Conservation (phyloP, 2,113 vertebrate genomes). For the Ptyas mucosa region DNA sequence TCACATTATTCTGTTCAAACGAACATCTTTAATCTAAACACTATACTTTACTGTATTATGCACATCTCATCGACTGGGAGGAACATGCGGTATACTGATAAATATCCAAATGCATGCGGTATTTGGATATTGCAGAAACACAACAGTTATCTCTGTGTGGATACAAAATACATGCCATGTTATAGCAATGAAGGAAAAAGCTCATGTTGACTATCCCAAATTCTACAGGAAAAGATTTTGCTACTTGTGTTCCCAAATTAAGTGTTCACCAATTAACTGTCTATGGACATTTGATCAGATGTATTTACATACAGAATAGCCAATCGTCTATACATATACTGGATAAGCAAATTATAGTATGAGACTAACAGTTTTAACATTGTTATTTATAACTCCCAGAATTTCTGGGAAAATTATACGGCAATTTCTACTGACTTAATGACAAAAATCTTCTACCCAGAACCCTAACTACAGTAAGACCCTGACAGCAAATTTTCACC, state of each 20-base stretch:
- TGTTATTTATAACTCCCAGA: neutral
- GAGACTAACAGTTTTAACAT: neutral
- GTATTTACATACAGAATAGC: neutral
- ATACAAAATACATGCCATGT: neutral
- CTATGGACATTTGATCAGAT: neutral
- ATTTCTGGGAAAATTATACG: neutral
- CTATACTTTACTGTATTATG: neutral
- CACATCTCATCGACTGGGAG: neutral
- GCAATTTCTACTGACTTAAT: neutral
- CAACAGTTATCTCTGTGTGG: neutral
- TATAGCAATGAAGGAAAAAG: neutral
- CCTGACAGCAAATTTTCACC: constrained; percentile 8
- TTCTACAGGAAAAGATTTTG: neutral
- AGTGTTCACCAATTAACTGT: neutral
- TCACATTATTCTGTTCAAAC: neutral
- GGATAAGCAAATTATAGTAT: neutral
- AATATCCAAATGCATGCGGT: too few species aligned
- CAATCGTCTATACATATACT: neutral
- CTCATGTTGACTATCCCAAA: neutral
- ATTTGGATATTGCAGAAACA: neutral
- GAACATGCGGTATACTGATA: neutral
- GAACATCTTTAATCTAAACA: neutral
- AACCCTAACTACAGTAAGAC: neutral
- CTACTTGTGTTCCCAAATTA: neutral
- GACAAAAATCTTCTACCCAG: neutral